Evolutionary conservation across 1,140 invertebrate species (phyloP).

Genomic region (Drosophila truncata): DNA sequence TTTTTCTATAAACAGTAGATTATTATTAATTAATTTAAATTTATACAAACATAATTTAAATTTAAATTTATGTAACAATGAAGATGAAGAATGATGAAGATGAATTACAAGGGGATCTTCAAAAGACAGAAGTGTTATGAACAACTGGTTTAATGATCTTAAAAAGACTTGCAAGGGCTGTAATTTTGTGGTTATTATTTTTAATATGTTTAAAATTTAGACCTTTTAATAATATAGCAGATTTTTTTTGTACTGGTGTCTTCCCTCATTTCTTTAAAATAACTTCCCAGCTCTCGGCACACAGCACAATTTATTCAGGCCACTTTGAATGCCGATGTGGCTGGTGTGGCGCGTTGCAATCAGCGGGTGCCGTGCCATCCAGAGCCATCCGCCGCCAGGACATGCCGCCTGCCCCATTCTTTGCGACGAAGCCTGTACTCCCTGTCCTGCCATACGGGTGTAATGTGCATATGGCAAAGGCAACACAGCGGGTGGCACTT

Average conservation of each 20-base stretch:
- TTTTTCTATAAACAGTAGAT: neutral
- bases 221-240: neutral
- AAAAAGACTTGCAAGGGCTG: neutral
- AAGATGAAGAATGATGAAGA: no score
- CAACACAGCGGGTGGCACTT: slow-evolving; percentile 47
- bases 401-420: slow-evolving; percentile 22
- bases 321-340: slow-evolving; percentile 27
- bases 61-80: no score
- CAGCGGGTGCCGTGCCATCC: slow-evolving; percentile 48
- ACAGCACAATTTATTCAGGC: slow-evolving; percentile 55
- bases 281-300: slow-evolving; percentile 13
- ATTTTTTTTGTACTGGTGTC: neutral
- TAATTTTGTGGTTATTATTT: neutral
- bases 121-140: no score
- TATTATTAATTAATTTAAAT: no score
- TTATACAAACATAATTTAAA: no score
- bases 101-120: no score
- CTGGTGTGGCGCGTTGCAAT: slow-evolving; percentile 32
- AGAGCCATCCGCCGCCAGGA: slow-evolving; percentile 42
- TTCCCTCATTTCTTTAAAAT: slow-evolving; percentile 11
- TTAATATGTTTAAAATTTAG: neutral
- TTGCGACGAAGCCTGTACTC: no score
- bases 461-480: slow-evolving; percentile 9
- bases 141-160: neutral
- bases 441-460: neutral